These are phyloP conservation scores for Hermetia illucens DNA, from an alignment of 1,140 invertebrate genomes.

Conservation along the genomic window DNA sequence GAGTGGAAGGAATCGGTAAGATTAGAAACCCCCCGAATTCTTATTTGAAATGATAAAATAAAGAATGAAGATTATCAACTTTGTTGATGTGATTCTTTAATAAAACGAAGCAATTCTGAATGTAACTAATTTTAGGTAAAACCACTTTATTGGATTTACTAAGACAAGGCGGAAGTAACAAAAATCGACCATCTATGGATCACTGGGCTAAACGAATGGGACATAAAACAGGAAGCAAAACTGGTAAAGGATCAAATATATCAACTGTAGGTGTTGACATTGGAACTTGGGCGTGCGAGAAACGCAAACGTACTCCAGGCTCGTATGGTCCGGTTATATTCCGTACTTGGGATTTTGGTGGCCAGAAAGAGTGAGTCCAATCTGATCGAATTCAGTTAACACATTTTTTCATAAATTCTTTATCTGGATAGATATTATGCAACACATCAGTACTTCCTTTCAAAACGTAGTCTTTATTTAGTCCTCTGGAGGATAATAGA, in stretches of 20 bases:
- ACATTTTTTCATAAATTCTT: neutral
- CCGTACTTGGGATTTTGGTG: constrained; percentile 99
- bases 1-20: constrained; percentile 66
- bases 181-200: constrained; percentile 27
- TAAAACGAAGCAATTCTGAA: constrained; percentile 20
- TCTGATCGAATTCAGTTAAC: constrained; percentile 1
- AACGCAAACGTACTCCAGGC: constrained; percentile 41
- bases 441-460: constrained; percentile 97
- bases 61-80: no score
- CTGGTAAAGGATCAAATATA: constrained; percentile 61
- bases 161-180: constrained; percentile 40
- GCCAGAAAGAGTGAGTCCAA: constrained; percentile 65
- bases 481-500: constrained; percentile 93
- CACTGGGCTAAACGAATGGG: constrained; percentile 93
- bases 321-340: constrained; percentile 85
- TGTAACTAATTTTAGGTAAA: constrained; percentile 69
- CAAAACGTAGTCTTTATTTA: constrained; percentile 86
- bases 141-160: constrained; percentile 84
- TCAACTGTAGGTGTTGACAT: constrained; percentile 97
- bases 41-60: constrained; percentile 1
- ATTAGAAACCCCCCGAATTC: neutral
- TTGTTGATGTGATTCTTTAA: constrained; percentile 2
- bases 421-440: constrained; percentile 60
- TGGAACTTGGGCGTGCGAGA: constrained; percentile 86
- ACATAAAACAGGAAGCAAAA: constrained; percentile 64